Percentiles rank a stretch among this genome's conserved stretches.
Evolutionary conservation across 2,888 invertebrate genomes (phyloP).

Genomic region (Parochlus steinenii): DNA sequence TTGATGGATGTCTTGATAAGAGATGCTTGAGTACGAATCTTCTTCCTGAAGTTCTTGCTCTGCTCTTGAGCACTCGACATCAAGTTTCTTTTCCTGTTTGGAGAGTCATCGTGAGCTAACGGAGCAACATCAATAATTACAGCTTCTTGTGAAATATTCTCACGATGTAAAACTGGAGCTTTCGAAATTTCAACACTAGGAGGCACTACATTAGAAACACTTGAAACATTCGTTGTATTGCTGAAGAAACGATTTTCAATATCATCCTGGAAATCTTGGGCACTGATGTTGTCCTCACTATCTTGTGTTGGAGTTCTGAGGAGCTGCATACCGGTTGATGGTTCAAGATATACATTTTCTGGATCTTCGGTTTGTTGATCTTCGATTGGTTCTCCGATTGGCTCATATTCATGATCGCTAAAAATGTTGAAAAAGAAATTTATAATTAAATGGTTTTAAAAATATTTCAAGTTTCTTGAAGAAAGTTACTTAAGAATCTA

Average conservation of each 20-base stretch:
- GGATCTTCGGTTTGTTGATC: conserved; percentile 14
- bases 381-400: conserved; percentile 51
- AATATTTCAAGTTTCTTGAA: conserved; percentile 1
- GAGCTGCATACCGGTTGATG: conserved; percentile 17
- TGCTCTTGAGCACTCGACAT: conserved; percentile 34
- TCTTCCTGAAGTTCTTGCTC: conserved; percentile 41
- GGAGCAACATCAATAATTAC: conserved; percentile 15
- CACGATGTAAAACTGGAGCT: conserved; percentile 41
- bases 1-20: conserved; percentile 18
- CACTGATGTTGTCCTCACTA: conserved; percentile 24
- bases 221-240: conserved; percentile 26
- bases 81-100: conserved; percentile 33
- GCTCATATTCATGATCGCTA: conserved; percentile 90
- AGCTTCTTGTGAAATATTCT: conserved; percentile 23
- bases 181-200: conserved; percentile 47
- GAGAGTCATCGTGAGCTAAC: conserved; percentile 6
- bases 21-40: conserved; percentile 48
- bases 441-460: conserved; percentile 1
- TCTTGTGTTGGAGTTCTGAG: conserved; percentile 18
- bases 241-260: conserved; percentile 45
- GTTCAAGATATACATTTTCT: conserved; percentile 19
- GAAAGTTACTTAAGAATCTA: neutral
- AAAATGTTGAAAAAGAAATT: conserved; percentile 24
- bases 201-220: conserved; percentile 28
- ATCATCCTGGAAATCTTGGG: conserved; percentile 42